Evolutionary conservation across 1,140 invertebrate genomes (phyloP), one percentile per base, ranked within the genome.

Genomic region (Trypoxylus dichotomus): DNA sequence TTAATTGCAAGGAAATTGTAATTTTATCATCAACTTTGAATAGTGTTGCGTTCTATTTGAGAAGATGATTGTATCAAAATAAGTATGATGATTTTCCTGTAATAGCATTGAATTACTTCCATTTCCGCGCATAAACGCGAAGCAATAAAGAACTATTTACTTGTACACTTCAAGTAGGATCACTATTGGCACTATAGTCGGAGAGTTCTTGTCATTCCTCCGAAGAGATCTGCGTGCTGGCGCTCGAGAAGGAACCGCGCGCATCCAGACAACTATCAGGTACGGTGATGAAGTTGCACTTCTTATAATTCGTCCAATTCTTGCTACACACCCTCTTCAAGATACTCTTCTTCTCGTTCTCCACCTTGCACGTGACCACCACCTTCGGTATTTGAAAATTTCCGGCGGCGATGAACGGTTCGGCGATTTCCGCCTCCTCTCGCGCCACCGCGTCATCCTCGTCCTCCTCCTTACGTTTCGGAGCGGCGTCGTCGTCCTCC

Each of bases 261-360:
- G 83, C 82, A 68, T 84, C 83, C 21, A 83, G 74, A 78, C 83
- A 85, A 77, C 84, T 84, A 60, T 84, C 82, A 25, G 84, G 84
- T 29, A 86, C 84, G 2, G 81, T 82, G 60, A 85, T 85, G 77
- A 85, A 85, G 74, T 81, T 85, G 72, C 84, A 85, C 77, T 85
- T 85, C 74, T 85, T 83, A 60, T 83, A 84, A 74, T 77, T 82
- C 10, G 77, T 77, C 84, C 83, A 85, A 11, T 81, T 82, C 25
- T 84, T 82, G 74, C 83, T 84, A 63, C 80, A 83, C 3, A 85
- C 84, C 43, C 83, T 63, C 68, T 85, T 85, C 72, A 86, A 79
- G 76, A 85, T 85, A 77, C 83, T 84, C 71, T 84, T 84, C 54
- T 80, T 80, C 15, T 84, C 82, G 13, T 77, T 82, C 19, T 85